A percentile compares a stretch with the other conserved stretches of the same genome.
These are phyloP conservation scores for Glossophaga mutica DNA, from an alignment of 2,797 vertebrate genomes.

Conservation along the genomic window DNA sequence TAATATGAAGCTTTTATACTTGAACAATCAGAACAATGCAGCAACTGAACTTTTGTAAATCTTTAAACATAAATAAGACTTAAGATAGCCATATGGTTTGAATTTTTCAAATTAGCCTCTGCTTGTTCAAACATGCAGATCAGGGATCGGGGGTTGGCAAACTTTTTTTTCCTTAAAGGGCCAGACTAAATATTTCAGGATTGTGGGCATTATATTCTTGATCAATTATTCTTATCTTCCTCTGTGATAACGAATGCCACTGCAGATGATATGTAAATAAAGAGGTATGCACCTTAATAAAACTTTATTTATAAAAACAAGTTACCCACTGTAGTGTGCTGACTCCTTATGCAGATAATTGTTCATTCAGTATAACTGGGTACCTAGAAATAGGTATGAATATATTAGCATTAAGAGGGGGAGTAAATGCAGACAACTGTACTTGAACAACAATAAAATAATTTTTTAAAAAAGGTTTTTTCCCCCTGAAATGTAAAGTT, in stretches of 20 bases:
- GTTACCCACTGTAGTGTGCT: neutral
- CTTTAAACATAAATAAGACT: constrained; percentile 8
- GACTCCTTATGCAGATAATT: neutral
- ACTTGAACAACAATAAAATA: too few relatives aligned
- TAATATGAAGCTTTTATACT: neutral
- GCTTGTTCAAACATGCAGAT: neutral
- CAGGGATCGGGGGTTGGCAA: neutral
- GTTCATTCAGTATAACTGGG: neutral
- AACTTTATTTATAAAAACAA: neutral
- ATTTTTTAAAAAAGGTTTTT: too few relatives aligned
- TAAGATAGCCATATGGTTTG: neutral
- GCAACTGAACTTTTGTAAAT: neutral
- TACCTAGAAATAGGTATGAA: neutral
- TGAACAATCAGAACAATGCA: neutral
- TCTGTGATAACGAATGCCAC: neutral
- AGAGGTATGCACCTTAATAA: neutral
- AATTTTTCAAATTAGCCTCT: constrained; percentile 24
- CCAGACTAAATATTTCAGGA: neutral
- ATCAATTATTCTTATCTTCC: neutral
- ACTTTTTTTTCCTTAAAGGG: neutral
- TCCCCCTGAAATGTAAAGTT: neutral
- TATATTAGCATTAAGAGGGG: neutral
- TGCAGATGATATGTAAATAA: neutral
- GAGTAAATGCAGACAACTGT: too few relatives aligned
- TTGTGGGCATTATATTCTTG: neutral